Evolutionary conservation across 2,113 vertebrate genomes (phyloP).

Genomic region (Corapipo altera): DNA sequence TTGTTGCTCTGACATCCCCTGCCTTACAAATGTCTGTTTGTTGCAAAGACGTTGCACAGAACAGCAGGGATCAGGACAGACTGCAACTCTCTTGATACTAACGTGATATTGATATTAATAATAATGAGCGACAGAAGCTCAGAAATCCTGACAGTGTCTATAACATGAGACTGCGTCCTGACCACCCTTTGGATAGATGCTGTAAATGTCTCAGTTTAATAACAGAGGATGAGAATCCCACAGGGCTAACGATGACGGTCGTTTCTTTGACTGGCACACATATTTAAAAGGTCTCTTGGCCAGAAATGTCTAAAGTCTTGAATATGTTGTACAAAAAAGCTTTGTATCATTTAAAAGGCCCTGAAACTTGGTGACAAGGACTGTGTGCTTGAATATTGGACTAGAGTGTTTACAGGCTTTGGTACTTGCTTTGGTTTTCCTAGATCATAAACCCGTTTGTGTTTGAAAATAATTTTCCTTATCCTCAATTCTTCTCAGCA

Average conservation of each 20-base stretch:
- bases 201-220: neutral
- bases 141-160: neutral
- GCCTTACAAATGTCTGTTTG: neutral
- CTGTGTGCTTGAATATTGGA: neutral
- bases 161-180: neutral
- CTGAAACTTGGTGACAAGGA: neutral
- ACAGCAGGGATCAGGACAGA: neutral
- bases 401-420: neutral
- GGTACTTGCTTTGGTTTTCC: neutral
- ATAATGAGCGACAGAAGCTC: neutral
- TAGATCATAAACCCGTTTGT: neutral
- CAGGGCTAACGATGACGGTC: neutral
- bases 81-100: neutral
- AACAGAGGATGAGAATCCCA: neutral
- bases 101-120: neutral
- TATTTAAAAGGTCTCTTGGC: neutral
- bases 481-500: neutral
- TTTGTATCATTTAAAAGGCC: neutral
- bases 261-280: neutral
- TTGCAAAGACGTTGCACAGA: neutral
- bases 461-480: neutral
- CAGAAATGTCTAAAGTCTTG: neutral
- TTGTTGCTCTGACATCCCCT: neutral
- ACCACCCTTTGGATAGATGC: neutral
- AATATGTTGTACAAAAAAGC: neutral